Evolutionary conservation across 2,888 invertebrate species (phyloP), one percentile per base, ranked within the genome.

Genomic region (Carcina quercana): DNA sequence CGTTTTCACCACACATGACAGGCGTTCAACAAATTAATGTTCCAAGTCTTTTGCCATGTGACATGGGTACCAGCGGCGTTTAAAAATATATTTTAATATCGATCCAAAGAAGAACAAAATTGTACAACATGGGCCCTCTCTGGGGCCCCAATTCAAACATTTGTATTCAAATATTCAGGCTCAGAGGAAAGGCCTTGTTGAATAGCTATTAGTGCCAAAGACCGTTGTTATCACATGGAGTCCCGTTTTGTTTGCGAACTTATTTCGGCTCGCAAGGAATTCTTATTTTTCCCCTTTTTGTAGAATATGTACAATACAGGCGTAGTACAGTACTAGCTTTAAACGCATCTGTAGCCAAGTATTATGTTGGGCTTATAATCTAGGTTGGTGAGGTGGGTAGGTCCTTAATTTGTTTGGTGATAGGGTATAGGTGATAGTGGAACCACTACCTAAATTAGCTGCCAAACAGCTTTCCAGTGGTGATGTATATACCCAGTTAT

Each of bases 141-240:
- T n/a, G n/a, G n/a, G n/a, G 12, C 15, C 20, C 20, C 21, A 7
- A 21, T 20, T 30, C 8, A 30, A 50, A 48, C 57, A 65, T 67
- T 63, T 59, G 47, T 62, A 66, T 66, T 66, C 60, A 61, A 59
- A 62, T 62, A 57, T 59, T 53, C 51, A 40, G 46, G 41, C 49
- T 50, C 50, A 48, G 7, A 35, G 40, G 47, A 36, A 47, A 47
- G 50, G 47, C 50, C 43, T 43, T 45, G 44, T 54, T 50, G 51
- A 49, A 51, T 50, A 42, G 47, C 45, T 49, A 50, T 51, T 43
- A 46, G 46, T 30, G 13, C 13, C 15, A 15, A 30, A 30, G 26
- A 25, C 21, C 21, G 26, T 14, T 22, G 28, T 24, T 21, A 12
- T 24, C 13, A 13, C 17, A 5, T 17, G 5, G 5, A 15, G 2